These are phyloP conservation scores for Anoplophora glabripennis DNA, from an alignment of 1,140 invertebrate species.

Conservation along the genomic window DNA sequence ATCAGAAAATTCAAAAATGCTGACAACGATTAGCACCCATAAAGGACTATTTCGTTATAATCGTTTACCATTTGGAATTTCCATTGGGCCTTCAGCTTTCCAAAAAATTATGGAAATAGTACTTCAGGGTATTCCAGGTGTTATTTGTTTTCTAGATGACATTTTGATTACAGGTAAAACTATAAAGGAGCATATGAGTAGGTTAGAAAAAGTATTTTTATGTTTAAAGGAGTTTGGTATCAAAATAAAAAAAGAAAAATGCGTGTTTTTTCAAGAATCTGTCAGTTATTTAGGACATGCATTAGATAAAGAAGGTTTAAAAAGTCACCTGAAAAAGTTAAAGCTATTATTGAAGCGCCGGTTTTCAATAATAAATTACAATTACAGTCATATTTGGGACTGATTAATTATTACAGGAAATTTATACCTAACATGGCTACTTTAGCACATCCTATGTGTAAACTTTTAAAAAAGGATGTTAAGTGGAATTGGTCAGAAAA, in stretches of 20 bases:
- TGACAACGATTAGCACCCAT: conserved; percentile 29
- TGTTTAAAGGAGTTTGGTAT: background rate
- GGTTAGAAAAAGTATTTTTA: background rate
- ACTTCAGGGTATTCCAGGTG: conserved; percentile 27
- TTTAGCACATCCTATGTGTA: conserved; percentile 31
- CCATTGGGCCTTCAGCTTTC: conserved; percentile 23
- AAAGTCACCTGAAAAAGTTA: conserved; percentile 31
- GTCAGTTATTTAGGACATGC: conserved; percentile 31
- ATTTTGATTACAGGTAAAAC: conserved; percentile 34
- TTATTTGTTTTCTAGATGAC: conserved; percentile 37
- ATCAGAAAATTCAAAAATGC: conserved; percentile 30
- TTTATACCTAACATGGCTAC: conserved; percentile 34
- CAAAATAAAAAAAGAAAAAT: conserved; percentile 24
- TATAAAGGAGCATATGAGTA: conserved; percentile 32
- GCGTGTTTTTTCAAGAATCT: conserved; percentile 21
- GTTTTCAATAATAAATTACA: conserved; percentile 3
- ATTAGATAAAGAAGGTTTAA: conserved; percentile 34
- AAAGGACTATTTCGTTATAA: conserved; percentile 26
- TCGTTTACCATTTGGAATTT: conserved; percentile 7
- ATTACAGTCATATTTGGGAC: conserved; percentile 39
- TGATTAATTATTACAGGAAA: conserved; percentile 43
- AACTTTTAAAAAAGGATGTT: conserved; percentile 44
- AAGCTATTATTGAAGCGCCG: conserved; percentile 22
- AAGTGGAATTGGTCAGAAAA: conserved; percentile 39
- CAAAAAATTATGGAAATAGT: conserved; percentile 45